Conservation (phyloP, 2,888 invertebrate species). For the Ophonus ardosiacus region DNA sequence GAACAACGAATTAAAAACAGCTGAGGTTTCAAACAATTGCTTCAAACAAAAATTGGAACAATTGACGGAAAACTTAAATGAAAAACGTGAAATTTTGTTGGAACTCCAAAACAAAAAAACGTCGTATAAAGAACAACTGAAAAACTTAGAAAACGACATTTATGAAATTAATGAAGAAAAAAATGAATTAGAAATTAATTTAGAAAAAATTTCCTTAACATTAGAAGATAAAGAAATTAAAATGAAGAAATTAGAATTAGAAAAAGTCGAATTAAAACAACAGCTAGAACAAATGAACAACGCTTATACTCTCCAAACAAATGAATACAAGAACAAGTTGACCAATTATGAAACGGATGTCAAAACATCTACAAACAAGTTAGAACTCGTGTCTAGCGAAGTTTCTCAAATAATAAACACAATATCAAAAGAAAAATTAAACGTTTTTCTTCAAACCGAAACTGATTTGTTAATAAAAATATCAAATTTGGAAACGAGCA, state of each 20-base stretch:
- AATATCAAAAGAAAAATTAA: not conserved
- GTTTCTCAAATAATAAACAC: not conserved
- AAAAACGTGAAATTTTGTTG: too few relatives aligned
- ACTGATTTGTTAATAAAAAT: not conserved
- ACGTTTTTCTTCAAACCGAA: not conserved
- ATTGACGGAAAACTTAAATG: too few relatives aligned
- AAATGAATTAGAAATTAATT: not conserved
- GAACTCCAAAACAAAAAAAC: too few relatives aligned
- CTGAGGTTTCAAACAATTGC: too few relatives aligned
- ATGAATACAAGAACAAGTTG: not conserved
- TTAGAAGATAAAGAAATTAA: not conserved
- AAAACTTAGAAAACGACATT: not conserved
- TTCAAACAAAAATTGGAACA: too few relatives aligned
- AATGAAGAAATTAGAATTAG: not conserved
- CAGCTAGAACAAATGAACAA: not conserved
- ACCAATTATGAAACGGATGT: constrained; percentile 1
- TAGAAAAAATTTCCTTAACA: not conserved
- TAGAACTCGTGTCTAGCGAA: not conserved
- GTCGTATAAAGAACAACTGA: too few relatives aligned
- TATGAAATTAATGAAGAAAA: not conserved
- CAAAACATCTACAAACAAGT: not conserved
- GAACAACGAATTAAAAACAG: too few relatives aligned
- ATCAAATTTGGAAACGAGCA: constrained; percentile 5
- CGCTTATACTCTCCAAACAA: not conserved
- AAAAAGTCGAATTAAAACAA: not conserved